Percentiles rank a stretch among this genome's conserved stretches.
phyloP scores from a whole-genome alignment of 92 coral and sea anemone genomes.

The Anthopleura xanthogrammica region DNA sequence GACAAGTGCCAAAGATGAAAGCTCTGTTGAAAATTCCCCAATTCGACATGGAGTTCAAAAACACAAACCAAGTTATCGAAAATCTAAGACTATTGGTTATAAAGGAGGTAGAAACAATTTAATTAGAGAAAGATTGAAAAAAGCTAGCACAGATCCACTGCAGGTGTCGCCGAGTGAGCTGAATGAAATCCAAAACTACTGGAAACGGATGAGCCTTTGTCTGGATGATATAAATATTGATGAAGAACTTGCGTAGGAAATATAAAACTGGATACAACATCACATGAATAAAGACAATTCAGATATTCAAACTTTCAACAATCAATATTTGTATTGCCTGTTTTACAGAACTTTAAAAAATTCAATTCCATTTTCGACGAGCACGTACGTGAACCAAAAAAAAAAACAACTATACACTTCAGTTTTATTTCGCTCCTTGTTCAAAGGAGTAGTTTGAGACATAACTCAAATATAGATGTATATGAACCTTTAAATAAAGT shows the following conservation, averaged over 20 bases:
- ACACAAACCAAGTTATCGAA: conserved; percentile 9
- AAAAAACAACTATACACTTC: no score
- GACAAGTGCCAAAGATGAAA: conserved; percentile 28
- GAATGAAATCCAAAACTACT: conserved; percentile 69
- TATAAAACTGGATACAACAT: not conserved
- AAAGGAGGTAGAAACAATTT: conserved; percentile 23
- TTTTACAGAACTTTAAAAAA: no score
- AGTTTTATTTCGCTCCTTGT: no score
- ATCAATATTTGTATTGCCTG: no score
- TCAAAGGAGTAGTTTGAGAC: no score
- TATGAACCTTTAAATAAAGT: no score
- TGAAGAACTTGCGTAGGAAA: conserved; percentile 26
- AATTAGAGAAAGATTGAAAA: conserved; percentile 16
- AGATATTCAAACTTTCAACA: no score
- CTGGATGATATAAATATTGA: conserved; percentile 76
- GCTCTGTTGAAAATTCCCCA: conserved; percentile 3
- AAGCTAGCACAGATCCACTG: conserved; percentile 31
- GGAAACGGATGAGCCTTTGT: conserved; percentile 89
- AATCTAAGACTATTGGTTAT: conserved; percentile 12
- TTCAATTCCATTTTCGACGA: no score
- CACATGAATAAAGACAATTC: not conserved
- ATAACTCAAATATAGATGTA: no score
- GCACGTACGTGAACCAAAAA: no score
- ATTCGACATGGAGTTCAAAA: not conserved
- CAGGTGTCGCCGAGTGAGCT: conserved; percentile 63